Conservation (phyloP, 2,113 vertebrate species). For the Equus przewalskii region DNA sequence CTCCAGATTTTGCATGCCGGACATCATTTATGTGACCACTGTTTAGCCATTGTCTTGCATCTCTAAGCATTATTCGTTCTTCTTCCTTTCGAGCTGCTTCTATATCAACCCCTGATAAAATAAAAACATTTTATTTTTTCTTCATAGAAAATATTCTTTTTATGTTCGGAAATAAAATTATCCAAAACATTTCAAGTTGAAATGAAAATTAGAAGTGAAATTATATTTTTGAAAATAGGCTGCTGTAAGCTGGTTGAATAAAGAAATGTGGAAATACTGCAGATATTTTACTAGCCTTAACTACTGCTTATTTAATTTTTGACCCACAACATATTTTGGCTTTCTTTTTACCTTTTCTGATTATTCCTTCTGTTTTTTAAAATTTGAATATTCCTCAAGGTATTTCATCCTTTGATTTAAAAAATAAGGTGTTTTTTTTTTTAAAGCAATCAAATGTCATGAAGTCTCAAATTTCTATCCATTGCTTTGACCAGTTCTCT, state of each 20-base stretch:
- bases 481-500: conserved; percentile 22
- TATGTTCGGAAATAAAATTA: conserved; percentile 50
- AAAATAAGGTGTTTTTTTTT: not conserved
- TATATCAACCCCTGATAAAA: conserved; percentile 94
- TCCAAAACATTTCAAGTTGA: conserved; percentile 36
- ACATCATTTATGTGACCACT: conserved; percentile 97
- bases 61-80: conserved; percentile 97
- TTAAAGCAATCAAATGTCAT: not conserved
- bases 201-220: conserved; percentile 46
- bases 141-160: conserved; percentile 33
- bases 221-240: not conserved
- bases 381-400: not conserved
- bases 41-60: conserved; percentile 98
- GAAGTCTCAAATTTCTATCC: conserved; percentile 19
- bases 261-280: not conserved
- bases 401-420: not conserved
- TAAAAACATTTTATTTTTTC: conserved; percentile 46
- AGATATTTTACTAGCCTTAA: conserved; percentile 48
- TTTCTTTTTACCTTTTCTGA: conserved; percentile 44
- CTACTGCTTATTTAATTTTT: conserved; percentile 3
- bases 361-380: conserved; percentile 10
- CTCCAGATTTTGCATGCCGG: conserved; percentile 97
- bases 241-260: conserved; percentile 11
- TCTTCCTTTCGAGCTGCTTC: conserved; percentile 99
- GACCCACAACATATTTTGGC: not conserved